Conservation (phyloP, 2,888 invertebrate genomes). For the Allophyes oxyacanthae region DNA sequence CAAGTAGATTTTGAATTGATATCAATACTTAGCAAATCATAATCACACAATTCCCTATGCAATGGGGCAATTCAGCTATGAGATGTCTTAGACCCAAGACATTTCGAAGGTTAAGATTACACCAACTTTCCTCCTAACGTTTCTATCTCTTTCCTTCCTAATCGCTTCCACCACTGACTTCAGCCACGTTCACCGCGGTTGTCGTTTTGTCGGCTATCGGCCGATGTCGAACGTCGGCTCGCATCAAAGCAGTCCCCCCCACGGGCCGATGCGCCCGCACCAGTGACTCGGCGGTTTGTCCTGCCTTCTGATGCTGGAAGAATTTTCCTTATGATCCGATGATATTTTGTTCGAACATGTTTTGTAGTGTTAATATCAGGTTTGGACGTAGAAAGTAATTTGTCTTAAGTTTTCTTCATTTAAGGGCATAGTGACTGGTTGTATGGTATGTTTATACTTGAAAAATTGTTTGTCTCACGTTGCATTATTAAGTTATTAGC, state of each 20-base stretch:
- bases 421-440: background rate
- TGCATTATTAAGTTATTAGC: no score
- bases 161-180: slow-evolving; percentile 64
- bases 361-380: slow-evolving; percentile 46
- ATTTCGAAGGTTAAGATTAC: no score
- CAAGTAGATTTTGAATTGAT: no score
- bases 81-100: no score
- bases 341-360: slow-evolving; percentile 53
- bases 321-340: slow-evolving; percentile 77
- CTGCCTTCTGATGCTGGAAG: slow-evolving; percentile 64
- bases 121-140: no score
- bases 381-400: slow-evolving; percentile 37
- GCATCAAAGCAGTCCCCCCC: slow-evolving; percentile 81
- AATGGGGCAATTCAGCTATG: no score
- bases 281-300: slow-evolving; percentile 83
- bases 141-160: background rate
- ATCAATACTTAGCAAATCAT: no score
- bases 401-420: slow-evolving; percentile 49
- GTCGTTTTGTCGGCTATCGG: slow-evolving; percentile 87
- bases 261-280: slow-evolving; percentile 79
- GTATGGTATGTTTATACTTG: background rate
- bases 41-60: no score
- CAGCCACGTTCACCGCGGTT: slow-evolving; percentile 61
- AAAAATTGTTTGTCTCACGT: background rate
- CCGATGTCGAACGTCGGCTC: slow-evolving; percentile 85